These are phyloP conservation scores for Ispidina picta DNA, from an alignment of 2,797 vertebrate genomes.

Conservation along the genomic window DNA sequence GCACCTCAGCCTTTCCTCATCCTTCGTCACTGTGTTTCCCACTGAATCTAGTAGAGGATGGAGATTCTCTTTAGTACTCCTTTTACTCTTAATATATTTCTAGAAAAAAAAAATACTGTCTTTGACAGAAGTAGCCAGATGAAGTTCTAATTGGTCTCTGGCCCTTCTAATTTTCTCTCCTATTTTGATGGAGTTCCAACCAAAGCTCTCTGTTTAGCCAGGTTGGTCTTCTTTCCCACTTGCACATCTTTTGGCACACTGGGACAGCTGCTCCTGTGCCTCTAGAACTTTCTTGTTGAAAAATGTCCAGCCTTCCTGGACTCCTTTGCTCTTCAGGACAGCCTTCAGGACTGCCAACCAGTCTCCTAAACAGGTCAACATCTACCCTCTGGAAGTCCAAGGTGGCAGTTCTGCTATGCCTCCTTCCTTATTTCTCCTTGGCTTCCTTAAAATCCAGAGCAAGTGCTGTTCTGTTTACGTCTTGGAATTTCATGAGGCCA, in stretches of 20 bases:
- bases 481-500: fast-evolving
- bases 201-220: no score
- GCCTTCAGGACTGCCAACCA: no score
- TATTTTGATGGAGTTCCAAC: no score
- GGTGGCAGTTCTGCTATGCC: neutral
- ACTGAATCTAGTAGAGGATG: neutral
- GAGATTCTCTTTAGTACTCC: neutral
- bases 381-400: neutral
- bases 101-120: neutral
- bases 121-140: neutral
- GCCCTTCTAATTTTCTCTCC: no score
- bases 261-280: no score
- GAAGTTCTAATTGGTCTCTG: no score
- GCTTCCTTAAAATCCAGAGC: neutral
- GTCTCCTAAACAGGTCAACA: no score
- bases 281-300: no score
- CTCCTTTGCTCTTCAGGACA: no score
- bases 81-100: neutral
- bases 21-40: neutral
- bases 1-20: neutral
- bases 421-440: neutral
- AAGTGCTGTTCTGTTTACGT: neutral
- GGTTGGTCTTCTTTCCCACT: no score
- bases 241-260: no score
- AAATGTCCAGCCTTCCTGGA: no score